Percentiles rank a stretch among this genome's conserved stretches.
These are phyloP conservation scores for Baronia brevicornis DNA, from an alignment of 2,888 invertebrate genomes.

Conservation along the genomic window DNA sequence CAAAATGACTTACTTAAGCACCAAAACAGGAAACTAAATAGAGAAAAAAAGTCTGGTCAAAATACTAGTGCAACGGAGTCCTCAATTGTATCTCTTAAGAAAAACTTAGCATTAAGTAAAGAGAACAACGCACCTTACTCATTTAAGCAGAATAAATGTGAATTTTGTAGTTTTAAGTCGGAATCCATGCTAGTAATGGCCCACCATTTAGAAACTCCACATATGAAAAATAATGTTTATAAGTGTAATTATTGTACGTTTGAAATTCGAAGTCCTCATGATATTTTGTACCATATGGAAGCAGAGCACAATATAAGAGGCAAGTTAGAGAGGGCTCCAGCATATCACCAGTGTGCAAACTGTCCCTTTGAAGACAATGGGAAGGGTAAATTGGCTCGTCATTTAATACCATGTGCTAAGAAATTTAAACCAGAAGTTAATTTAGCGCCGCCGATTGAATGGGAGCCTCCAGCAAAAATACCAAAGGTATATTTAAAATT, in stretches of 20 bases:
- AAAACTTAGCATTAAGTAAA: slow-evolving; percentile 89
- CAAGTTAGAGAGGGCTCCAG: slow-evolving; percentile 87
- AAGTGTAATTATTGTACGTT: slow-evolving; percentile 90
- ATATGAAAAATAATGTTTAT: slow-evolving; percentile 90
- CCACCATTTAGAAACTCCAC: slow-evolving; percentile 92
- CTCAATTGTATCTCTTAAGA: slow-evolving; percentile 87
- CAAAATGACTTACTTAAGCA: slow-evolving; percentile 93
- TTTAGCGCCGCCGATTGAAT: slow-evolving; percentile 89
- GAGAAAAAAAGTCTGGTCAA: slow-evolving; percentile 77
- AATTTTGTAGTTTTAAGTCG: slow-evolving; percentile 92
- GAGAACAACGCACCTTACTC: slow-evolving; percentile 88
- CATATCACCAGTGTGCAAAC: slow-evolving; percentile 93
- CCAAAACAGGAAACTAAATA: slow-evolving; percentile 88
- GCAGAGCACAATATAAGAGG: slow-evolving; percentile 90
- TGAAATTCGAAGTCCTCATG: slow-evolving; percentile 88
- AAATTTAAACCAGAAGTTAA: slow-evolving; percentile 92
- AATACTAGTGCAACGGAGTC: slow-evolving; percentile 81
- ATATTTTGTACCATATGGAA: slow-evolving; percentile 94
- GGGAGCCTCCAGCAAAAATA: slow-evolving; percentile 96
- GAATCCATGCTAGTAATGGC: slow-evolving; percentile 89
- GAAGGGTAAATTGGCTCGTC: slow-evolving; percentile 91
- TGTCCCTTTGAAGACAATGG: slow-evolving; percentile 96
- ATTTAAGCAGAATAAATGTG: slow-evolving; percentile 86
- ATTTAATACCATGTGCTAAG: slow-evolving; percentile 90
- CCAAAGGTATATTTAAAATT: slow-evolving; percentile 85